Base-by-base conservation (phyloP, 2,797 vertebrate genomes). In the Brachyalestes nurse region DNA sequence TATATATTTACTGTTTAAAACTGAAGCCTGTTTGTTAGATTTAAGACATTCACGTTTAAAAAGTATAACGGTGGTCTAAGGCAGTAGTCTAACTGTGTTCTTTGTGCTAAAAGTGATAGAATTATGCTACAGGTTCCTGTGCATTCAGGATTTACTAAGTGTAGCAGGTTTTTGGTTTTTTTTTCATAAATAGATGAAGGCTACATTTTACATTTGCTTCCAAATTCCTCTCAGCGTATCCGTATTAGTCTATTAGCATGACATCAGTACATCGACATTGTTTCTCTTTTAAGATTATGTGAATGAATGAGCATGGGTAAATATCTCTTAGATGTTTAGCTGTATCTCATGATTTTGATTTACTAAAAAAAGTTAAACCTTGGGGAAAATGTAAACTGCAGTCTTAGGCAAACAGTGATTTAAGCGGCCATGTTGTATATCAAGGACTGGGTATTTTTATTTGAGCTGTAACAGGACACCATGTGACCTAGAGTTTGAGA, bases 401-500 rank as follows among this genome's bases (percentile, higher is more conserved):
- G 53, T 12, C 17, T 19, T 53, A 53, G 14, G 28, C 64, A 66
- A 66, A n/a, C 62, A 65, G 38, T 47, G 51, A 19, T 38, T 21
- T 23, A n/a, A 40, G 23, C 51, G 34, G 55, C 75, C 45, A 53
- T 55, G 21, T 62, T 57, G 79, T 51, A 53, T 25, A 71, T 71
- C 19, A 60, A 60, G 40, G 38, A 4, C 49, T 51, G 40, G 23
- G 38, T 82, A 64, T 78, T 74, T 82, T 82, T 78, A 75, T 58
- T 72, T 51, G 58, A 51, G 23, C 60, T 71, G 70, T 67, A 71
- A 71, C 65, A 53, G 9, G 45, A 34, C 65, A 75, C 72, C 38
- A 60, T 79, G 79, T 81, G 75, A 84, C 55, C 76, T 58, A 25
- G 13, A 17, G 25, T 71, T 14, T 53, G 25, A 58, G 55, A 51